Conservation (phyloP, 2,888 invertebrate species). For the Lasioglossum oenotherae region DNA sequence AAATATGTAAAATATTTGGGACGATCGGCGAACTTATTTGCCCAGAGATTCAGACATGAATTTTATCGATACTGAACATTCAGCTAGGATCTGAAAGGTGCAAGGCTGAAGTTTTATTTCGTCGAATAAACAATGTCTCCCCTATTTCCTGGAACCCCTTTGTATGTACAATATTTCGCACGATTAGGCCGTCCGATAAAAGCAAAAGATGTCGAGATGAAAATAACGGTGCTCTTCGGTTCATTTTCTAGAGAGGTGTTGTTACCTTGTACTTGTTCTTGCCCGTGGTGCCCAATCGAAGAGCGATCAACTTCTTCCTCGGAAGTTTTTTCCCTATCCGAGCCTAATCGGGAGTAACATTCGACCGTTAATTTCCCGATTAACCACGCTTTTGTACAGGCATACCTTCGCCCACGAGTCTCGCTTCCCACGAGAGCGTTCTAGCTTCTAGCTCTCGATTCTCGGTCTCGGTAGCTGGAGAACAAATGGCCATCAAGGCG, state of each 20-base stretch:
- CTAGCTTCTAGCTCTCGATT: conserved; percentile 21
- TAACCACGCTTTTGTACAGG: conserved; percentile 61
- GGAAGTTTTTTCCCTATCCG: conserved; percentile 1
- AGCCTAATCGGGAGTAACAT: conserved; percentile 32
- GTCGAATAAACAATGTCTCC: background rate
- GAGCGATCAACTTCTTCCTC: conserved; percentile 50
- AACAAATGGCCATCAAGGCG: conserved; percentile 51
- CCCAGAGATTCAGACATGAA: background rate
- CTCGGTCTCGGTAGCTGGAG: conserved; percentile 53
- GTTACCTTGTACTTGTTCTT: background rate
- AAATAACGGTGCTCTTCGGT: background rate
- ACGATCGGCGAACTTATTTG: background rate
- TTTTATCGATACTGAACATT: background rate
- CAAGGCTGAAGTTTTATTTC: no score
- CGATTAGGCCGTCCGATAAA: no score
- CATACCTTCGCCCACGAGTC: conserved; percentile 58
- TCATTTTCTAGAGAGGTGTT: background rate
- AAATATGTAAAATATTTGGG: no score
- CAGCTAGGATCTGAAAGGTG: no score
- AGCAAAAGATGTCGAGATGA: background rate
- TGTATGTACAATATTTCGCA: no score
- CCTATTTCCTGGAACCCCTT: background rate
- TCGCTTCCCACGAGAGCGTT: conserved; percentile 55
- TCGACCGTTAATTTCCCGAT: conserved; percentile 55
- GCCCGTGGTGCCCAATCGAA: conserved; percentile 25